These are phyloP conservation scores for Artemia franciscana DNA, from an alignment of 1,140 invertebrate species.

Conservation along the genomic window DNA sequence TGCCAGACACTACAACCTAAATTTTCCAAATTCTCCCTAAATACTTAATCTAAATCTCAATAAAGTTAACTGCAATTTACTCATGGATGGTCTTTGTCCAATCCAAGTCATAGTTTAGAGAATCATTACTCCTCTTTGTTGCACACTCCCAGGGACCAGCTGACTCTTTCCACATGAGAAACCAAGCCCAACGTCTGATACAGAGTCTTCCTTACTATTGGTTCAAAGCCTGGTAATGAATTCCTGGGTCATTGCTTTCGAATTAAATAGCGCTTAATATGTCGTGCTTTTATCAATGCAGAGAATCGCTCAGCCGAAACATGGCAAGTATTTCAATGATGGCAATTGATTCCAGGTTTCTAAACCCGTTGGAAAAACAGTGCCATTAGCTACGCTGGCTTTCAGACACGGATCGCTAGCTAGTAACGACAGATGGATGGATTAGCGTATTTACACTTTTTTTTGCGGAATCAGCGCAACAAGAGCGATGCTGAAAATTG, in stretches of 20 bases:
- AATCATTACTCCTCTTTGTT: too few species aligned
- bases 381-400: neutral
- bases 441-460: too few species aligned
- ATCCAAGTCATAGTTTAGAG: too few species aligned
- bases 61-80: too few species aligned
- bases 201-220: neutral
- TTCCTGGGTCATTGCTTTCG: neutral
- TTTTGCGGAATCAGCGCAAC: too few species aligned
- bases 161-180: neutral
- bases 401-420: neutral
- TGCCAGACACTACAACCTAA: too few species aligned
- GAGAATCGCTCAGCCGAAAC: neutral
- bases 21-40: too few species aligned
- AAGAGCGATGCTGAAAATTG: too few species aligned
- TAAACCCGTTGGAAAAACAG: neutral
- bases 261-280: neutral
- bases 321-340: neutral
- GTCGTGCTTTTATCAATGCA: neutral
- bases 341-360: neutral
- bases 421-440: neutral
- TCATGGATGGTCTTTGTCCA: too few species aligned
- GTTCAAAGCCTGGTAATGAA: neutral
- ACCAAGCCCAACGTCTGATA: neutral
- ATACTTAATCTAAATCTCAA: too few species aligned
- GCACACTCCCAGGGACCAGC: too few species aligned